Evolutionary conservation across 2,888 invertebrate genomes (phyloP).

Genomic region (Nemotelus nigrinus): DNA sequence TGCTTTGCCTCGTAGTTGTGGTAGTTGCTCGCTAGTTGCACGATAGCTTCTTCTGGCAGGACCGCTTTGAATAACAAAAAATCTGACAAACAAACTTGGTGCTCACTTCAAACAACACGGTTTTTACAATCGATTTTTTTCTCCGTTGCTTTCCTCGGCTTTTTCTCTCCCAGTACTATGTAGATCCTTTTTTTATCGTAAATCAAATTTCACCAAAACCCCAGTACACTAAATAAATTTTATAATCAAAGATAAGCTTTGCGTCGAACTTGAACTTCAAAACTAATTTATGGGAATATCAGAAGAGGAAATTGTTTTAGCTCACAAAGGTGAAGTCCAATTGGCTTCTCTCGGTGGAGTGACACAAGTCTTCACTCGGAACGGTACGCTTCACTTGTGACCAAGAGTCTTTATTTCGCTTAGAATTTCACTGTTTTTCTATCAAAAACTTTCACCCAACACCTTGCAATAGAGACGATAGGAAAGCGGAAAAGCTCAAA

Average conservation of each 20-base stretch:
- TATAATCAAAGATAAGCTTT: not conserved
- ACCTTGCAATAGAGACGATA: slow-evolving; percentile 1
- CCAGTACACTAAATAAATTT: not conserved
- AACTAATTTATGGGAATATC: slow-evolving; percentile 16
- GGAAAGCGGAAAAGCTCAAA: not conserved
- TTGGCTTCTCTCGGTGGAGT: slow-evolving; percentile 6
- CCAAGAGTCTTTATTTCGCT: slow-evolving; percentile 15
- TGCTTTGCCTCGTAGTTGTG: too few relatives aligned
- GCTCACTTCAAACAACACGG: not conserved
- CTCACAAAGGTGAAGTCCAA: not conserved
- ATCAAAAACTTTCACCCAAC: slow-evolving; percentile 22
- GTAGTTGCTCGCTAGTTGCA: too few relatives aligned
- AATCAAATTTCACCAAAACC: too few relatives aligned
- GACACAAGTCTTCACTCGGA: slow-evolving; percentile 16
- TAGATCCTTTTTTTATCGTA: too few relatives aligned
- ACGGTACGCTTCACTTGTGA: slow-evolving; percentile 29
- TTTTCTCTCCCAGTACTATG: too few relatives aligned
- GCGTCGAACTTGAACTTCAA: slow-evolving; percentile 34
- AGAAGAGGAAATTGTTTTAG: not conserved
- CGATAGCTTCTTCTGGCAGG: too few relatives aligned
- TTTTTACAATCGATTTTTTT: slow-evolving; percentile 6
- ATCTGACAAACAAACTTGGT: too few relatives aligned
- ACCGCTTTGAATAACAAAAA: too few relatives aligned
- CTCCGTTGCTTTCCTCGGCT: too few relatives aligned
- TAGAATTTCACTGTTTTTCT: slow-evolving; percentile 27